phyloP scores from a whole-genome alignment of 2,797 vertebrate genomes.

The Karalla daura region DNA sequence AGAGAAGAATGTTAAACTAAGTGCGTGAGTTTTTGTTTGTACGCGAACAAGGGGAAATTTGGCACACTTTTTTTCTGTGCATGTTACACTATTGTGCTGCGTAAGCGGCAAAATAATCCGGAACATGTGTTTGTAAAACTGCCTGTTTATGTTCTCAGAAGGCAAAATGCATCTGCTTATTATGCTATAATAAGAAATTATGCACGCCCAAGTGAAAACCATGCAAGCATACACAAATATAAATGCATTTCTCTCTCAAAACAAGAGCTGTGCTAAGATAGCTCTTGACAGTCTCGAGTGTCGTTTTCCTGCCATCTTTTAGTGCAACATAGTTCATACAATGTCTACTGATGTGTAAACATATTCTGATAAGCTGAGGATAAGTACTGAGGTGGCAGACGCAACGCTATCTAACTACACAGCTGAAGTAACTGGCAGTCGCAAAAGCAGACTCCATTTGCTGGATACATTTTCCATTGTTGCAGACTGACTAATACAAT shows the following conservation, averaged over 20 bases:
- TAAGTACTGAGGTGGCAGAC: slow-evolving; percentile 17
- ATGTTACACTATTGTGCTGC: slow-evolving; percentile 29
- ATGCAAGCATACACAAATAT: slow-evolving; percentile 37
- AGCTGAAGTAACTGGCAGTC: not conserved
- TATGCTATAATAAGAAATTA: slow-evolving; percentile 46
- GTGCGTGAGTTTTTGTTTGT: slow-evolving; percentile 22
- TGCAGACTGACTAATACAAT: slow-evolving; percentile 32
- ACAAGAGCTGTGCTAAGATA: slow-evolving; percentile 33
- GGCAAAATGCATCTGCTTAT: slow-evolving; percentile 46
- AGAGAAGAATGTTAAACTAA: slow-evolving; percentile 43
- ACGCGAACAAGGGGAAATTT: slow-evolving; percentile 18
- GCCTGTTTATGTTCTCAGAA: slow-evolving; percentile 49
- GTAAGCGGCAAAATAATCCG: slow-evolving; percentile 51
- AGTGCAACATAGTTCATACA: not conserved
- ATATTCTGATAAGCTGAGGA: slow-evolving; percentile 35
- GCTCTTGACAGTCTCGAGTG: not conserved
- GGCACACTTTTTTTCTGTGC: slow-evolving; percentile 4
- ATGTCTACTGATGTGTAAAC: slow-evolving; percentile 31
- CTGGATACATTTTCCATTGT: slow-evolving; percentile 17
- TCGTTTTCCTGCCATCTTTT: slow-evolving; percentile 11
- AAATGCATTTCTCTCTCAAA: slow-evolving; percentile 25
- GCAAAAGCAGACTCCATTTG: not conserved
- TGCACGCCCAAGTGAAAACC: slow-evolving; percentile 51
- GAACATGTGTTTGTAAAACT: slow-evolving; percentile 50
- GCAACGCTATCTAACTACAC: slow-evolving; percentile 5